Base-by-base conservation (phyloP, 2,888 invertebrate genomes). In the Nephrocerus scutellatus region DNA sequence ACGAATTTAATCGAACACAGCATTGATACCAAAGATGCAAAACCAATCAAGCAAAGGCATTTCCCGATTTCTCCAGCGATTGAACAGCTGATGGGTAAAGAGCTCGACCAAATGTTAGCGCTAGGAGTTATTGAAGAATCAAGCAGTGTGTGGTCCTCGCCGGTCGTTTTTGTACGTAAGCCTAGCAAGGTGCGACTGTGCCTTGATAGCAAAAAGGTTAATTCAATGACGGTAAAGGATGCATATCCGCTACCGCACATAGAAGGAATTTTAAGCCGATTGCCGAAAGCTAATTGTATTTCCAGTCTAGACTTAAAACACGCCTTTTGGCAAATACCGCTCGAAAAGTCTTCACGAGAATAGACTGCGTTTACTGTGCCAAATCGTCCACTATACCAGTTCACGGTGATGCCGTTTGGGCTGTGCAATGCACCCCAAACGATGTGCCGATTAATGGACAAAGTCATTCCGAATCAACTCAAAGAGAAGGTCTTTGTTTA, bases 51-150 rank as follows among this genome's bases (percentile, higher is more conserved):
- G 20, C 43, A 45, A 26, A 22, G 48, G 2, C 37, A 45, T 12
- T 48, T 40, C 18, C 37, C 45, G 5, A 34, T 43, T 4, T 45
- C 43, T 2, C 44, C 46, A 2, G 32, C 20, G 4, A 39, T 40
- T 8, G 41, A 47, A 14, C 13, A 26, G 7, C 9, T 35, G 3
- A 30, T 49, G n/a, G 31, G 43, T 21, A 35, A 34, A 10, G 56
- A 59, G 36, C 43, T 60, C 1, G 55, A 59, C 18, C 36, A 51
- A 4, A 61, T 61, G 57, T 19, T 60, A 5, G 31, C 26, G 5
- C 33, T 48, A 5, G 54, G 46, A 3, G 46, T 61, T 1, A 49
- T 60, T 1, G 56, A 58, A 24, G 50, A 44, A 12, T 53, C 50
- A 2, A 36, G 39, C 5, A 56, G 57, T 18, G 38, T 47, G 1